Evolutionary conservation across 37 sponge, comb jelly and placozoan genomes (phyloP).

Genomic region (Ianthella basta): DNA sequence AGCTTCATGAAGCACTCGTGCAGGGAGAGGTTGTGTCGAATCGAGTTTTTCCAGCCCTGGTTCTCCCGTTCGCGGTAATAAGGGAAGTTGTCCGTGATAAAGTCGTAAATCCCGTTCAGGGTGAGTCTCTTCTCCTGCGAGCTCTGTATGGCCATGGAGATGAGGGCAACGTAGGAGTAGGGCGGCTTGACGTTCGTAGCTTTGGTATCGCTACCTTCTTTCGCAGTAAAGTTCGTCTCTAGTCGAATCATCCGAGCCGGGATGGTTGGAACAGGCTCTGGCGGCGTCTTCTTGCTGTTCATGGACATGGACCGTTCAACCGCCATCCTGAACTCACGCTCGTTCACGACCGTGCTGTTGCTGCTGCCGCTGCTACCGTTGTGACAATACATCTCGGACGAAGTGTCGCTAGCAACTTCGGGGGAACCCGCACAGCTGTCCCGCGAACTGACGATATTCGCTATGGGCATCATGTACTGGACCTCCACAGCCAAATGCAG

Average conservation of each 20-base stretch:
- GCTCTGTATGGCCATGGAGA: constrained; percentile 92
- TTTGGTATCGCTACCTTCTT: constrained; percentile 56
- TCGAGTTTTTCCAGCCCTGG: constrained; percentile 97
- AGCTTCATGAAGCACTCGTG: constrained; percentile 97
- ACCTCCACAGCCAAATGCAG: no score
- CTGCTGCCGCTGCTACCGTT: background rate
- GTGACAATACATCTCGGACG: background rate
- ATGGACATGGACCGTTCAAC: constrained; percentile 74
- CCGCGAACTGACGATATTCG: background rate
- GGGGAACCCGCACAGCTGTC: constrained; percentile 16
- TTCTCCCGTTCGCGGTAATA: constrained; percentile 92
- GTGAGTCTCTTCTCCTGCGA: constrained; percentile 83
- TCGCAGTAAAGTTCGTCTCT: constrained; percentile 50
- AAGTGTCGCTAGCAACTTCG: constrained; percentile 9
- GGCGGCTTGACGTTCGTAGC: constrained; percentile 85
- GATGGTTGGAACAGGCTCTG: constrained; percentile 79
- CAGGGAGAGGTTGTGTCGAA: constrained; percentile 93
- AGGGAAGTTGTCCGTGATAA: constrained; percentile 88
- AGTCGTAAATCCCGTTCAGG: constrained; percentile 92
- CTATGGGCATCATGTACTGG: constrained; percentile 3
- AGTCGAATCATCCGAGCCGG: constrained; percentile 77
- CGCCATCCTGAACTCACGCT: constrained; percentile 69
- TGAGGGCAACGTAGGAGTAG: constrained; percentile 92
- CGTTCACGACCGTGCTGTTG: constrained; percentile 41
- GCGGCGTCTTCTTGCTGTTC: constrained; percentile 71